Conservation (phyloP, 2,113 vertebrate genomes). For the Malurus alboscapulatus region DNA sequence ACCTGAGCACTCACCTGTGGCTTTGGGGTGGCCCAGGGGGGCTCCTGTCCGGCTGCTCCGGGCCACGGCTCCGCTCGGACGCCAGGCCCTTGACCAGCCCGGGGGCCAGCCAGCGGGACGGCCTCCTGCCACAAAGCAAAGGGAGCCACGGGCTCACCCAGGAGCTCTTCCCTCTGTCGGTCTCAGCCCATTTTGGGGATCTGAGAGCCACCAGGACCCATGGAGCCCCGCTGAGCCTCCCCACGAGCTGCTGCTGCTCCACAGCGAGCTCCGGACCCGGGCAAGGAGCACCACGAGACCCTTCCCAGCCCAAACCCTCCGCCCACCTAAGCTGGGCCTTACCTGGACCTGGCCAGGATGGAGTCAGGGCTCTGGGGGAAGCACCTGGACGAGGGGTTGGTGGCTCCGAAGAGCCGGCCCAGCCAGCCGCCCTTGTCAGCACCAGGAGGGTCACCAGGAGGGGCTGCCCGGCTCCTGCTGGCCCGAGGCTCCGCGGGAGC, state of each 20-base stretch:
- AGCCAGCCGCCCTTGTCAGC: conserved; percentile 58
- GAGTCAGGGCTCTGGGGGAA: background rate
- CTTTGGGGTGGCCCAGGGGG: rapidly evolving
- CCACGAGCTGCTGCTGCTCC: background rate
- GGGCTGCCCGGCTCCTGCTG: rapidly evolving
- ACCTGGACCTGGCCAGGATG: conserved; percentile 59
- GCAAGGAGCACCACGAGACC: rapidly evolving
- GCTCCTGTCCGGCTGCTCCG: background rate
- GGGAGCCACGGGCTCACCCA: background rate
- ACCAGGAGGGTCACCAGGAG: background rate
- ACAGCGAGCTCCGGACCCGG: too few species aligned
- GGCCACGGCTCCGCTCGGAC: background rate
- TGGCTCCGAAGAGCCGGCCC: conserved; percentile 87
- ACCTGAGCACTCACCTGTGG: conserved; percentile 44
- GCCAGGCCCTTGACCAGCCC: conserved; percentile 64
- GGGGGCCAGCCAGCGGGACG: conserved; percentile 90
- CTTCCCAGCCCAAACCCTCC: background rate
- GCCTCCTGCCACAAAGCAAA: conserved; percentile 74
- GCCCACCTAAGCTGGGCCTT: background rate
- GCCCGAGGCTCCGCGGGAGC: background rate
- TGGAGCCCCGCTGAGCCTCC: rapidly evolving
- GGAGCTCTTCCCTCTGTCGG: background rate
- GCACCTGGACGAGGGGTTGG: background rate
- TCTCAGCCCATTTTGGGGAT: rapidly evolving
- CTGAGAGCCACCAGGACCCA: background rate